These are phyloP conservation scores for Lepeophtheirus nordmannii DNA, from an alignment of 2,888 invertebrate genomes.

Conservation along the genomic window DNA sequence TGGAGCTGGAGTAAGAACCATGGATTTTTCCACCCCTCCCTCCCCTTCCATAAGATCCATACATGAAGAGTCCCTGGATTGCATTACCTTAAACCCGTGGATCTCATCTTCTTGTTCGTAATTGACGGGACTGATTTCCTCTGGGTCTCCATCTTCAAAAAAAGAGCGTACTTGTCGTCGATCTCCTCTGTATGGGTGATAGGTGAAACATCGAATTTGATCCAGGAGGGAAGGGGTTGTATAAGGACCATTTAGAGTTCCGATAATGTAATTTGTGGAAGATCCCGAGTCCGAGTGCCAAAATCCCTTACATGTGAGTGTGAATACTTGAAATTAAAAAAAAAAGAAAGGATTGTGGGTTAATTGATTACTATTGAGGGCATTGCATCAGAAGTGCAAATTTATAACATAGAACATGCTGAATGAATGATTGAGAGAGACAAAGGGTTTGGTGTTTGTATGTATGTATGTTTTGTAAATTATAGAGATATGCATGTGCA, in stretches of 20 bases:
- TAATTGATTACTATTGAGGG: too few relatives aligned
- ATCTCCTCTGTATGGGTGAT: not conserved
- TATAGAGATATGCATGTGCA: too few relatives aligned
- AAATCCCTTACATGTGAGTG: not conserved
- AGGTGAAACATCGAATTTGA: not conserved
- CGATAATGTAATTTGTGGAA: not conserved
- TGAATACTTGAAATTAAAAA: not conserved
- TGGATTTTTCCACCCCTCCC: not conserved
- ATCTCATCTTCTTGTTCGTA: not conserved
- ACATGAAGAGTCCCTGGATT: not conserved
- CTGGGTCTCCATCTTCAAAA: not conserved
- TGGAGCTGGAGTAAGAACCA: conserved; percentile 1
- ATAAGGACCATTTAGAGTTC: not conserved
- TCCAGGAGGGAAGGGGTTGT: conserved; percentile 7
- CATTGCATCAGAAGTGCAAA: too few relatives aligned
- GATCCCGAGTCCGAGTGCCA: not conserved
- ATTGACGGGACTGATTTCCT: not conserved
- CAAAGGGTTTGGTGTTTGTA: too few relatives aligned
- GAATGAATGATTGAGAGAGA: too few relatives aligned
- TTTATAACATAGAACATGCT: too few relatives aligned
- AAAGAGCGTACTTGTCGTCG: not conserved
- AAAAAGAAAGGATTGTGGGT: not conserved
- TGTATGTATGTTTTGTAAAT: too few relatives aligned
- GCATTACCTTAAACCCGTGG: not conserved
- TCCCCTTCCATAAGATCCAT: not conserved